Evolutionary conservation across 1,140 invertebrate genomes (phyloP).

Genomic region (Bemisia tabaci): DNA sequence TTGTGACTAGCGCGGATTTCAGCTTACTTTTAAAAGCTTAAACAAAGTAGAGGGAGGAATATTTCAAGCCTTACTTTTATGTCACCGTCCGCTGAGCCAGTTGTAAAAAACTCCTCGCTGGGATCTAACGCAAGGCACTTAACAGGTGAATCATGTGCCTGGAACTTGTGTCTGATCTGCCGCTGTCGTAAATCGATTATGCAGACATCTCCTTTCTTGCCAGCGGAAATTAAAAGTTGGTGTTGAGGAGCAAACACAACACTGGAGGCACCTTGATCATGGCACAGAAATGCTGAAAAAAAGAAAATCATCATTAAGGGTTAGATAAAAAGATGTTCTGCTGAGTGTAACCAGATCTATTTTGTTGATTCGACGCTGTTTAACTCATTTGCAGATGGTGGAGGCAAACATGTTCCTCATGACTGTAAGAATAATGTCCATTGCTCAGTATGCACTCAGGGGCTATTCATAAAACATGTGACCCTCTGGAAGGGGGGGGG

Average conservation of each 20-base stretch:
- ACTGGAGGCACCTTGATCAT: constrained; percentile 80
- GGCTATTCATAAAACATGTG: too few species aligned
- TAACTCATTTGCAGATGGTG: too few species aligned
- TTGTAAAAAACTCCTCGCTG: constrained; percentile 90
- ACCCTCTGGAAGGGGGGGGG: too few species aligned
- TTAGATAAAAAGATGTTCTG: too few species aligned
- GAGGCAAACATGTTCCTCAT: too few species aligned
- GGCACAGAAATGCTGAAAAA: constrained; percentile 69
- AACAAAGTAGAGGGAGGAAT: too few species aligned
- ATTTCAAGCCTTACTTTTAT: constrained; percentile 89
- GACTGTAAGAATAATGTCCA: too few species aligned
- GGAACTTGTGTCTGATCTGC: constrained; percentile 67
- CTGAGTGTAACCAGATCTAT: too few species aligned
- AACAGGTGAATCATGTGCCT: constrained; percentile 83
- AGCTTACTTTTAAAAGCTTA: too few species aligned
- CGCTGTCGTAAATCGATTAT: constrained; percentile 88
- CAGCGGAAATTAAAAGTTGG: constrained; percentile 83
- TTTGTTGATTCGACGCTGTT: too few species aligned
- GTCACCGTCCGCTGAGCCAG: constrained; percentile 95
- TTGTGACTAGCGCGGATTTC: too few species aligned
- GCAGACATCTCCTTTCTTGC: constrained; percentile 90
- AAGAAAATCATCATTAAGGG: constrained; percentile 3
- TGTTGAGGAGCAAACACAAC: constrained; percentile 83
- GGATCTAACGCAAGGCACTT: constrained; percentile 91
- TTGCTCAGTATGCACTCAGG: too few species aligned